phyloP scores from a whole-genome alignment of 2,797 vertebrate genomes.

The Rousettus madagascariensis region DNA sequence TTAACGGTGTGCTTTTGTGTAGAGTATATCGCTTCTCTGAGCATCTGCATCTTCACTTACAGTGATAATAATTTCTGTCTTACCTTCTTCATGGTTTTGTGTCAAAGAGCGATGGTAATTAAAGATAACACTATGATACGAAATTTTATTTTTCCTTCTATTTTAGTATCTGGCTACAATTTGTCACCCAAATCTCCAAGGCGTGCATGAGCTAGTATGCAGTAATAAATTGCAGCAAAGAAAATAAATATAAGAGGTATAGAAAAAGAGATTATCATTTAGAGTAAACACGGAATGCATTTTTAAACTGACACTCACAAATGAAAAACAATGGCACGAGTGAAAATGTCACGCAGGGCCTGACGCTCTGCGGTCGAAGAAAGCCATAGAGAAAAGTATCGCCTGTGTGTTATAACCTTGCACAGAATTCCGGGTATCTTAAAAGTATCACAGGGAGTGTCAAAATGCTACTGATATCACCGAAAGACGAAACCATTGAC shows the following conservation, averaged over 20 bases:
- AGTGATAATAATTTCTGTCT: neutral
- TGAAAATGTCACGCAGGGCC: neutral
- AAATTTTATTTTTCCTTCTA: neutral
- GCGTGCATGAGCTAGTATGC: neutral
- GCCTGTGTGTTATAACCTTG: neutral
- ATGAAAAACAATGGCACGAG: conserved; percentile 21
- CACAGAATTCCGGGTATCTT: neutral
- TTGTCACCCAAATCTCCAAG: conserved; percentile 8
- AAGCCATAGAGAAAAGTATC: neutral
- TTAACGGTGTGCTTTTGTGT: neutral
- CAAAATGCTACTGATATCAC: neutral
- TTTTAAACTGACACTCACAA: conserved; percentile 46
- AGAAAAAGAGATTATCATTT: conserved; percentile 37
- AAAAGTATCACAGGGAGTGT: neutral
- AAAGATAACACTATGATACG: neutral
- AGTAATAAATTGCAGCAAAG: conserved; percentile 34
- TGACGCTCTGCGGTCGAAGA: neutral
- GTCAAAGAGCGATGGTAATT: neutral
- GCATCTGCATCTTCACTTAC: neutral
- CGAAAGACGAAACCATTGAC: neutral
- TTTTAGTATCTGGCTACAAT: neutral
- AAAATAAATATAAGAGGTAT: conserved; percentile 42
- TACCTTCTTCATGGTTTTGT: neutral
- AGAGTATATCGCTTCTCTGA: neutral
- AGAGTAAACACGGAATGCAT: neutral